Percentiles rank a stretch among this genome's conserved stretches.
Conservation (phyloP, 2,888 invertebrate genomes). For the Drosophila imparisetae region DNA sequence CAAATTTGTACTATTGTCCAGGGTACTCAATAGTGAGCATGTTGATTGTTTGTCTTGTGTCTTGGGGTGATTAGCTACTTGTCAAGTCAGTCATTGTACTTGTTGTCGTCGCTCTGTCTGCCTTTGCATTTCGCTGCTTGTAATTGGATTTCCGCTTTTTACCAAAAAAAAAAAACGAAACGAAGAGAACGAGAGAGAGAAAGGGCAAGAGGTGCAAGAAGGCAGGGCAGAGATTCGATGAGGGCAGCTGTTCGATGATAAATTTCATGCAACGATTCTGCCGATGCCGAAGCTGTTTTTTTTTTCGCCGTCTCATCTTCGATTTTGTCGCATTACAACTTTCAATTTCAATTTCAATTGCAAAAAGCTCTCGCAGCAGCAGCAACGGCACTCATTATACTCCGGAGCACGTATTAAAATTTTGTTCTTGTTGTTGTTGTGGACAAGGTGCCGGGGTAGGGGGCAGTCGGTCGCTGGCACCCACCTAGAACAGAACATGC, state of each 20-base stretch:
- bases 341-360: slow-evolving; percentile 78
- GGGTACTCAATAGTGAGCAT: not conserved
- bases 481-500: slow-evolving; percentile 47
- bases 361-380: slow-evolving; percentile 52
- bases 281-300: slow-evolving; percentile 5
- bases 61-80: slow-evolving; percentile 16
- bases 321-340: slow-evolving; percentile 63
- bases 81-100: slow-evolving; percentile 57
- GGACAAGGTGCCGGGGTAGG: not conserved
- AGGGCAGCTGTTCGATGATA: slow-evolving; percentile 51
- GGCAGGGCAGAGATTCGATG: slow-evolving; percentile 12
- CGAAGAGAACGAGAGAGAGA: slow-evolving; percentile 4
- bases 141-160: slow-evolving; percentile 77
- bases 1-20: not conserved
- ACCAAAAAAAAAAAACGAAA: slow-evolving; percentile 33
- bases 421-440: slow-evolving; percentile 1
- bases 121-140: slow-evolving; percentile 61
- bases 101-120: slow-evolving; percentile 66
- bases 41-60: slow-evolving; percentile 11
- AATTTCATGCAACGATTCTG: slow-evolving; percentile 42
- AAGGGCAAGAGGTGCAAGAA: slow-evolving; percentile 8
- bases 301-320: not conserved
- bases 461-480: slow-evolving; percentile 23
- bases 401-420: slow-evolving; percentile 43
- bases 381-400: slow-evolving; percentile 49